Evolutionary conservation across 2,888 invertebrate species (phyloP).

Genomic region (Lacanobia oleracea): DNA sequence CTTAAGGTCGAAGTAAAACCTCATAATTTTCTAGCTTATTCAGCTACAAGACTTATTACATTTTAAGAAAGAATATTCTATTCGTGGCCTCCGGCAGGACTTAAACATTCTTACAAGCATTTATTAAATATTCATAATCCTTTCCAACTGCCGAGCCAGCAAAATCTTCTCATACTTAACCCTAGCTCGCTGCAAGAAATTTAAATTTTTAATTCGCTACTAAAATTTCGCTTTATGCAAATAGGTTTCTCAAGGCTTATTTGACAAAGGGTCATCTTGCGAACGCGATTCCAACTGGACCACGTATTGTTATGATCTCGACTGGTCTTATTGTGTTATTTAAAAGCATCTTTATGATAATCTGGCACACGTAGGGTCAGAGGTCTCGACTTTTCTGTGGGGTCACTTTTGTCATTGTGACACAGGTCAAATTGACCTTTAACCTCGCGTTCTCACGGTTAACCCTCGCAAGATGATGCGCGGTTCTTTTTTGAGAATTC

Average conservation of each 20-base stretch:
- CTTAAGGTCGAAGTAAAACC: background rate
- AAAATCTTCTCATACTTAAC: conserved; percentile 66
- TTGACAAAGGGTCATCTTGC: conserved; percentile 57
- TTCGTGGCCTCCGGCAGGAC: conserved; percentile 5
- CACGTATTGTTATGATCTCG: conserved; percentile 57
- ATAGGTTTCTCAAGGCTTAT: conserved; percentile 70
- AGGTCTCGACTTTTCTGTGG: conserved; percentile 84
- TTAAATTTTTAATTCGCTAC: conserved; percentile 68
- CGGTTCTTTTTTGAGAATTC: conserved; percentile 36
- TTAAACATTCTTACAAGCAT: conserved; percentile 49
- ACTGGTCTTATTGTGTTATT: conserved; percentile 60
- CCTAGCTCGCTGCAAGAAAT: conserved; percentile 65
- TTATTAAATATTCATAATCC: conserved; percentile 57
- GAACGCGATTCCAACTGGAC: conserved; percentile 51
- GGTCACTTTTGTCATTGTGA: conserved; percentile 70
- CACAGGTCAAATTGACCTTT: conserved; percentile 82
- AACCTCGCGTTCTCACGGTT: conserved; percentile 84
- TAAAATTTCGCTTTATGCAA: conserved; percentile 82
- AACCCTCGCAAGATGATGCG: conserved; percentile 65
- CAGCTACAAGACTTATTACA: background rate
- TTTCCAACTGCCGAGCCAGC: conserved; percentile 60
- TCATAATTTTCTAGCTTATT: background rate
- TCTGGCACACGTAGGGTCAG: conserved; percentile 84
- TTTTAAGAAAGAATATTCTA: background rate
- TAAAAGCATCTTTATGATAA: conserved; percentile 71